phyloP scores from a whole-genome alignment of 2,888 invertebrate species.

The Tachina lurida region DNA sequence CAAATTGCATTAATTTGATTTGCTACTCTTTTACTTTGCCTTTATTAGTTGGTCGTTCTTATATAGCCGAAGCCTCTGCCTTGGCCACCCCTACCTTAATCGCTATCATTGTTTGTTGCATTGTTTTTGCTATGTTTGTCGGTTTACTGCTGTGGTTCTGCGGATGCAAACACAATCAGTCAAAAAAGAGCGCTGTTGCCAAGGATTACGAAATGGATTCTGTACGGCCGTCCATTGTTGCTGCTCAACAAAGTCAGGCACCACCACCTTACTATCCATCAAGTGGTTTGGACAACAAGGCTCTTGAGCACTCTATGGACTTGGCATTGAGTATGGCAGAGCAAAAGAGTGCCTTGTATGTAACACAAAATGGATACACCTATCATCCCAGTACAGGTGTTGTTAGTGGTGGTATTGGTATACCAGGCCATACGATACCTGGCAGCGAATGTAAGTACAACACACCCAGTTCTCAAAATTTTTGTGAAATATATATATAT shows the following conservation, averaged over 20 bases:
- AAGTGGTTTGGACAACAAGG: constrained; percentile 95
- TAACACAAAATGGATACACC: constrained; percentile 92
- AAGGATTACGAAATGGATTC: constrained; percentile 97
- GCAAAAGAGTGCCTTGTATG: constrained; percentile 92
- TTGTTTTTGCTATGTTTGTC: constrained; percentile 90
- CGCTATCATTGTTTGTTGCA: constrained; percentile 90
- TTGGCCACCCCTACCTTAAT: constrained; percentile 91
- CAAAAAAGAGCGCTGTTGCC: constrained; percentile 90
- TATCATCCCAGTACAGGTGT: constrained; percentile 89
- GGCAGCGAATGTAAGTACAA: constrained; percentile 90
- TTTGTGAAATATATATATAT: no score
- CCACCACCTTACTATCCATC: constrained; percentile 96
- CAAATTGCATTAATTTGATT: constrained; percentile 3
- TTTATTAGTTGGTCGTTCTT: constrained; percentile 89
- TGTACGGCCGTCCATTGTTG: constrained; percentile 91
- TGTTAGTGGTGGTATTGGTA: constrained; percentile 83
- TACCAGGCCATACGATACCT: constrained; percentile 87
- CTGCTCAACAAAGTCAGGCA: constrained; percentile 91
- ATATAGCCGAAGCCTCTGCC: constrained; percentile 90
- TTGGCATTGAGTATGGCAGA: constrained; percentile 92
- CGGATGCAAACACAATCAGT: constrained; percentile 91
- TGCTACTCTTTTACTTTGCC: constrained; percentile 50
- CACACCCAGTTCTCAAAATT: no score
- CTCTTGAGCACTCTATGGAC: constrained; percentile 94
- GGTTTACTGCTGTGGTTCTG: constrained; percentile 92